Base-by-base conservation (phyloP, 2,888 invertebrate species). In the Carpatolechia fugitivella region DNA sequence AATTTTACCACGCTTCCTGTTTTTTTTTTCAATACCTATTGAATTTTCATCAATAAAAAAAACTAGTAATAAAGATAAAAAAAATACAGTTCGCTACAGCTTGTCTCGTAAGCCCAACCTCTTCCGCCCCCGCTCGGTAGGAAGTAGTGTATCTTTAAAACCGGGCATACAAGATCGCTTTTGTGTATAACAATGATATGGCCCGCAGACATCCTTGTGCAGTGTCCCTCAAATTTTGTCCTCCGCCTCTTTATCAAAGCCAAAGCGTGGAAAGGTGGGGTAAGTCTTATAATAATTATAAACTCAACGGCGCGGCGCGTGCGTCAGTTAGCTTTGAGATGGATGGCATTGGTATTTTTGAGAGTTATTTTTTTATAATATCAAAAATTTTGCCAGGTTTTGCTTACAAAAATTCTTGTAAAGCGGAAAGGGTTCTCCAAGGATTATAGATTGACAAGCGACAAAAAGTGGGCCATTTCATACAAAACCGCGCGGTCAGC, bases 141-240 rank as follows among this genome's bases (percentile, higher is more conserved):
- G 76, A 80, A 80, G 76, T 72, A 65, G 70, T 68, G 72, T 76
- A 78, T 74, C 76, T 82, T 79, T 80, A 74, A 77, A 81, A 77
- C 78, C 80, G 78, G 38, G 78, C 76, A 72, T 79, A 80, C 71
- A 75, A 84, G 78, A 80, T 76, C 70, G 78, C 81, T 76, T 77
- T 81, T 80, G 78, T 78, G 70, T 76, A 57, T 62, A 65, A 71
- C 74, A 68, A 69, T 70, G 74, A 65, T 69, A 69, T 68, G 69
- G 67, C 60, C 65, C 62, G 66, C 63, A 66, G 70, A 64, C 70
- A 64, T 64, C 40, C 56, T 52, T 41, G 29, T 40, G 36, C 40
- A 38, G 16, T 18, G 31, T 52, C 52, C 52, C 41, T 52, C 40
- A 18, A 52, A 52, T 31, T 51, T 51, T 30, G 16, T 18, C 35